Evolutionary conservation across 2,888 invertebrate genomes (phyloP), one percentile per base, ranked within the genome.

Genomic region (Ephialtes manifestator): DNA sequence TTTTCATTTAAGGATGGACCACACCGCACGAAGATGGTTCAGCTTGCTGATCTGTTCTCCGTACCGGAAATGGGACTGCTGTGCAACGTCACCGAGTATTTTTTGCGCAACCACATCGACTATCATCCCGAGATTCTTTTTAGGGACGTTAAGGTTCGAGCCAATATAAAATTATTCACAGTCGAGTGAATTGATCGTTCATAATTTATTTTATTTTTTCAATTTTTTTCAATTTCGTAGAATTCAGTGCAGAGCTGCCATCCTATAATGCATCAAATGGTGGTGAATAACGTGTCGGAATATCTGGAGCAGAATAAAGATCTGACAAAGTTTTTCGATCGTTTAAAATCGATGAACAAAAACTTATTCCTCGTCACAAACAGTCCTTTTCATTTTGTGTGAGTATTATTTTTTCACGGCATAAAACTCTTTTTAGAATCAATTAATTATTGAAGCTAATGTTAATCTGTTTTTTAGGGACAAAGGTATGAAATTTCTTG

Each of bases 91-190:
- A 97, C 98, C 0, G 98, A 99, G 94, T 98, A 97, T 95, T 99
- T 99, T 92, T 96, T 97, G 88, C 96, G 95, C 76, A 97, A 98
- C 94, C 97, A 97, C 89, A 98, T 99, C 87, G 97, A 98, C 91
- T 99, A 98, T 94, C 98, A 99, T 94, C 98, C 99, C 0, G 98
- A 99, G 94, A 98, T 99, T 91, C 95, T 99, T 39, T 99, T 99
- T 94, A 96, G 98, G 92, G 99, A 99, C 95, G 97, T 99, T 0
- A 97, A 98, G 96, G 98, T 98, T 94, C 31, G 81, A 55, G 13
- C 28, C 1, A 18, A 1, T 81, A 18, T 1, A 39, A 10, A 65
- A 43, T 65, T 11, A 18, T 65, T 35, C 1, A 43, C 63, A 65
- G 4, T 18, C 10, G 11, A 65, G 20, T 18, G 31, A 55, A 55